phyloP scores from a whole-genome alignment of 2,113 vertebrate species.

The Lates calcarifer region DNA sequence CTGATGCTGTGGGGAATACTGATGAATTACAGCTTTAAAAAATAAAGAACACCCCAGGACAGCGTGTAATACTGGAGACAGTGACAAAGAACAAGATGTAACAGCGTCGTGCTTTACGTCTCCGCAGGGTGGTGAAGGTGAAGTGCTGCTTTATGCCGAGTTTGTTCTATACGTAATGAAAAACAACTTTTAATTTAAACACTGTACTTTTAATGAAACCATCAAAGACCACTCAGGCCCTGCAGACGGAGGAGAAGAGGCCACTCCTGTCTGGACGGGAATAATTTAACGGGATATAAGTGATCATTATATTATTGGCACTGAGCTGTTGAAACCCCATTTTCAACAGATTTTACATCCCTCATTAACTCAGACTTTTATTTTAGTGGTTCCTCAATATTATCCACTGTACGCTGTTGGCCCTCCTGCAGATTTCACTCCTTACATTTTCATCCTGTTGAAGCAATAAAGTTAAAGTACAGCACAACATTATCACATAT shows the following conservation, averaged over 20 bases:
- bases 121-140: conserved; percentile 26
- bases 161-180: background rate
- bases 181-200: conserved; percentile 28
- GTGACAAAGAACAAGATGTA: conserved; percentile 3
- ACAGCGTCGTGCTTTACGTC: background rate
- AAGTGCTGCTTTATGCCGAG: conserved; percentile 8
- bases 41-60: background rate
- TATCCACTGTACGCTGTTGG: background rate
- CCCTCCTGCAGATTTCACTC: background rate
- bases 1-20: conserved; percentile 9
- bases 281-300: conserved; percentile 8
- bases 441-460: background rate
- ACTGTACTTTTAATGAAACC: background rate
- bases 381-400: background rate
- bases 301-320: conserved; percentile 35
- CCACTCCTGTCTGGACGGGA: conserved; percentile 6
- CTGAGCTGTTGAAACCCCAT: background rate
- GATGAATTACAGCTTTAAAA: background rate
- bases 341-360: conserved; percentile 12
- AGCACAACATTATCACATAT: background rate
- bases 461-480: background rate
- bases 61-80: background rate
- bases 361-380: conserved; percentile 22
- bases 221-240: background rate
- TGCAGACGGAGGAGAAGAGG: conserved; percentile 25